These are phyloP conservation scores for Flexamia atlantica DNA, from an alignment of 2,888 invertebrate species.

Conservation along the genomic window DNA sequence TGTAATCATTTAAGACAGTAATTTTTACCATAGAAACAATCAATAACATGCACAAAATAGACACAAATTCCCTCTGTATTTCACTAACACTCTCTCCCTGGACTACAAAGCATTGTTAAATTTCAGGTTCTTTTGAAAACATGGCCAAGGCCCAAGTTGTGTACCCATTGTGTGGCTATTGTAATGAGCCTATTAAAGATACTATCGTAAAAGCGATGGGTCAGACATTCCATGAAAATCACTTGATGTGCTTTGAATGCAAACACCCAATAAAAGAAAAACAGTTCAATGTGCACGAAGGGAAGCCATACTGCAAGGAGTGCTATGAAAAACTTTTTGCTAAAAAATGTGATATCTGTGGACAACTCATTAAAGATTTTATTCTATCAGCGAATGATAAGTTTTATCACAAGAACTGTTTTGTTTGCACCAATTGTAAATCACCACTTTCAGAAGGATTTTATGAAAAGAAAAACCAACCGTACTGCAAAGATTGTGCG, in stretches of 20 bases:
- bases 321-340: slow-evolving; percentile 81
- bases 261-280: slow-evolving; percentile 78
- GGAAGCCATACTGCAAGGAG: slow-evolving; percentile 80
- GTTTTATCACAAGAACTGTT: slow-evolving; percentile 82
- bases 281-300: slow-evolving; percentile 80
- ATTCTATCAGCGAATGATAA: slow-evolving; percentile 78
- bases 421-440: slow-evolving; percentile 79
- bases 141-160: background rate
- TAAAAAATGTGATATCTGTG: slow-evolving; percentile 27
- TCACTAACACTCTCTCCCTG: no score
- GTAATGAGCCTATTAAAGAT: slow-evolving; percentile 34
- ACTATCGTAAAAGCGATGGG: slow-evolving; percentile 77
- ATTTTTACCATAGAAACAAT: slow-evolving; percentile 3
- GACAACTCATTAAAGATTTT: slow-evolving; percentile 35
- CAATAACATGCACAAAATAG: background rate
- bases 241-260: slow-evolving; percentile 80
- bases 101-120: no score
- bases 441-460: slow-evolving; percentile 80
- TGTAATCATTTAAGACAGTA: no score
- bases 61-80: no score
- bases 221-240: slow-evolving; percentile 81
- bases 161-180: slow-evolving; percentile 31
- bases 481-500: slow-evolving; percentile 86
- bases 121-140: background rate
- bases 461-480: slow-evolving; percentile 79